Evolutionary conservation across 1,140 invertebrate genomes (phyloP).

Genomic region (Caligus rogercresseyi): DNA sequence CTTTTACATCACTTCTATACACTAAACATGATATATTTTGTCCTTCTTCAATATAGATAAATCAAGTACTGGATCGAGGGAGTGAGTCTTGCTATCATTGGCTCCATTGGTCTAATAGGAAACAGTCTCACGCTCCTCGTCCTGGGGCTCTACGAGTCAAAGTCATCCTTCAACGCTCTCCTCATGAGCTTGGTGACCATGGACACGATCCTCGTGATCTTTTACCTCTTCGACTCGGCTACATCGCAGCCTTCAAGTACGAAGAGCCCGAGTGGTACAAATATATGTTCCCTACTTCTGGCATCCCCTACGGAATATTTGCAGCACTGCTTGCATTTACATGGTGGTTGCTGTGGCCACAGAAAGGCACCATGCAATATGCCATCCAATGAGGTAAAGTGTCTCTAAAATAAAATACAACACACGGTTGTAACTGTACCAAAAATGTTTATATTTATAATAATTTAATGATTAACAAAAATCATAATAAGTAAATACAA

Average conservation of each 20-base stretch:
- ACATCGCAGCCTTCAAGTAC: background rate
- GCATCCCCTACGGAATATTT: slow-evolving; percentile 6
- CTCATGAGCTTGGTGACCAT: background rate
- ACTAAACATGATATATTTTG: no score
- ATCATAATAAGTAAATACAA: no score
- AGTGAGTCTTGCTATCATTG: background rate
- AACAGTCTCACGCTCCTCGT: slow-evolving; percentile 9
- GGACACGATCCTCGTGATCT: slow-evolving; percentile 11
- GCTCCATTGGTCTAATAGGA: background rate
- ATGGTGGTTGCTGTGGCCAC: slow-evolving; percentile 11
- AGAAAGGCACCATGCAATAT: background rate
- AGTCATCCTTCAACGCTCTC: slow-evolving; percentile 1
- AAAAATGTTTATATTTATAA: no score
- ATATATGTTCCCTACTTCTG: slow-evolving; percentile 13
- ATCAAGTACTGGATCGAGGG: slow-evolving; percentile 8
- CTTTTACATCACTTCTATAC: no score
- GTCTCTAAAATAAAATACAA: background rate
- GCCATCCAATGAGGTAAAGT: background rate
- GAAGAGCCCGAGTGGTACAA: slow-evolving; percentile 10
- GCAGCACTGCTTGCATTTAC: slow-evolving; percentile 4
- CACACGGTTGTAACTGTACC: no score
- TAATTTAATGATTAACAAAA: no score
- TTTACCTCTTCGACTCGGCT: slow-evolving; percentile 9
- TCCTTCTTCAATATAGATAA: no score
- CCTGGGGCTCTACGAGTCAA: background rate